These are phyloP conservation scores for Alethe diademata DNA, from an alignment of 2,113 vertebrate species.

Conservation along the genomic window DNA sequence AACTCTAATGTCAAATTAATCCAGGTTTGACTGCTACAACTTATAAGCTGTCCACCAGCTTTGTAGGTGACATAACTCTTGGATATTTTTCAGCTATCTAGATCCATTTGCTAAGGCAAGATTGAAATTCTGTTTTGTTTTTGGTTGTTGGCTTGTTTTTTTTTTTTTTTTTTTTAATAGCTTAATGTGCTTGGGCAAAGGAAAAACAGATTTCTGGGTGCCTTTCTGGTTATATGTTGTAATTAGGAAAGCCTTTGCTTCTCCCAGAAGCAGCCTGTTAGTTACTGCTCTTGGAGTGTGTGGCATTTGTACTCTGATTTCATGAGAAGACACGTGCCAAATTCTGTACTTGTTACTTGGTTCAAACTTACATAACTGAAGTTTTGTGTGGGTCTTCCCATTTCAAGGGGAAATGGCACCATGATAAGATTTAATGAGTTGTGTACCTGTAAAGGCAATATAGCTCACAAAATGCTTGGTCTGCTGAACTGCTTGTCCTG, in stretches of 20 bases:
- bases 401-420: background rate
- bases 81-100: background rate
- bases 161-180: background rate
- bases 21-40: background rate
- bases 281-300: fast-evolving
- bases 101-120: background rate
- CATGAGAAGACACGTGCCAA: background rate
- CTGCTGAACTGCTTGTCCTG: background rate
- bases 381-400: background rate
- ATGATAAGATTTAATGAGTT: background rate
- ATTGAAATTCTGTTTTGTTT: background rate
- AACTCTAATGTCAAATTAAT: background rate
- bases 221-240: background rate
- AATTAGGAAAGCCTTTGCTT: background rate
- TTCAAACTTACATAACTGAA: background rate
- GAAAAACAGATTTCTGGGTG: background rate
- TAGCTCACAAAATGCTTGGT: background rate
- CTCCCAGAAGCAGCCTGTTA: background rate
- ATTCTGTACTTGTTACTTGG: background rate
- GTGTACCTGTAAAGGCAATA: background rate
- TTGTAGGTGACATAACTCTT: background rate
- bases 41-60: background rate
- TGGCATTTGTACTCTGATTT: background rate
- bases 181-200: background rate
- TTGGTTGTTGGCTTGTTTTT: background rate